Evolutionary conservation across 2,113 vertebrate species (phyloP).

Genomic region (Chrysemys picta): DNA sequence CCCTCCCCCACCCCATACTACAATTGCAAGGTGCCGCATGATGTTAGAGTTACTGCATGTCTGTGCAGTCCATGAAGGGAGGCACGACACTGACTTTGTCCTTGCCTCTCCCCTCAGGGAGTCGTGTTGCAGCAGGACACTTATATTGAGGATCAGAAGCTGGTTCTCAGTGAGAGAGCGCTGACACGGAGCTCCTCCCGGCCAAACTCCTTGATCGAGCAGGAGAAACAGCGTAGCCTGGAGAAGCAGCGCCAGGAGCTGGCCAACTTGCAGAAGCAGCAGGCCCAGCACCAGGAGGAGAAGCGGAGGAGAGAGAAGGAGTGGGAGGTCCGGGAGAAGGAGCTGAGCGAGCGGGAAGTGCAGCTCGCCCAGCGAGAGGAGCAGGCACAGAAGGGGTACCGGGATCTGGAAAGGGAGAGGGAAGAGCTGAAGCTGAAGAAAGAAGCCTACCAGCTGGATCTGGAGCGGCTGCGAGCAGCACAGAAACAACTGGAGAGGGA

Average conservation of each 20-base stretch:
- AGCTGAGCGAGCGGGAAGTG: slow-evolving; percentile 83
- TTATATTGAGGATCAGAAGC: slow-evolving; percentile 94
- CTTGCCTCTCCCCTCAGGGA: slow-evolving; percentile 72
- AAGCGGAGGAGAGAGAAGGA: slow-evolving; percentile 83
- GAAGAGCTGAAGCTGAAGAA: slow-evolving; percentile 83
- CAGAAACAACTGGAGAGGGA: slow-evolving; percentile 92
- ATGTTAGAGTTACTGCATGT: background rate
- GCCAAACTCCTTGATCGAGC: slow-evolving; percentile 90
- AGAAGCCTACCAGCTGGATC: slow-evolving; percentile 86
- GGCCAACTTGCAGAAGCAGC: slow-evolving; percentile 91
- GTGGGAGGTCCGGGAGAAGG: slow-evolving; percentile 87
- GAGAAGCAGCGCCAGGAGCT: slow-evolving; percentile 96
- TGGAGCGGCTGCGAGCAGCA: slow-evolving; percentile 87
- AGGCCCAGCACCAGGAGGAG: slow-evolving; percentile 90
- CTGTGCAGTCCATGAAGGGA: fast-evolving
- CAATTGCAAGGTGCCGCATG: fast-evolving
- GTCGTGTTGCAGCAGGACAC: slow-evolving; percentile 96
- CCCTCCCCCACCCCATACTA: background rate
- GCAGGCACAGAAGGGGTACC: slow-evolving; percentile 74
- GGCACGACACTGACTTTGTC: background rate
- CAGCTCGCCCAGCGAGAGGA: slow-evolving; percentile 81
- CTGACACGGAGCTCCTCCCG: slow-evolving; percentile 79
- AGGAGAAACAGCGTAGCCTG: slow-evolving; percentile 97
- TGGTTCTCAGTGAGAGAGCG: slow-evolving; percentile 85
- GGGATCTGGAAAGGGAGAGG: slow-evolving; percentile 81